Base-by-base conservation (phyloP, 2,888 invertebrate genomes). In the Tridacna gigas region DNA sequence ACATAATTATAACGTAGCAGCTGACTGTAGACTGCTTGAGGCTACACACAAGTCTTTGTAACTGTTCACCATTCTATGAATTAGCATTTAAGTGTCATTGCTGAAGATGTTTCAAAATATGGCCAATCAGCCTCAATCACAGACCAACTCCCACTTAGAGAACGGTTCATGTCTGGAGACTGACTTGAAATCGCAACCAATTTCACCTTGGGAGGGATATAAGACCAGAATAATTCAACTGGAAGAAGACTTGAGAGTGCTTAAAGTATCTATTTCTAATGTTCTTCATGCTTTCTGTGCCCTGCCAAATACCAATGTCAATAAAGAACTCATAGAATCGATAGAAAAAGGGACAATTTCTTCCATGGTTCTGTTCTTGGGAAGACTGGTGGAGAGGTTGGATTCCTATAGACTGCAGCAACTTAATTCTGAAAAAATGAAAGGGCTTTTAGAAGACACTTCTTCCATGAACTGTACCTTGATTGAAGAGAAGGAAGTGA, bases 401-500 rank as follows among this genome's bases (percentile, higher is more conserved):
- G 67, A 67, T 37, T n/a, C n/a, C n/a, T 67, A 67, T 45, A 67
- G 67, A 67, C 3, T 67, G 3, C 67, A 67, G 67, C 45, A 67
- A 37, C 45, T 45, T 45, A 45, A 67, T 37, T 37, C 12, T 45
- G 28, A 67, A n/a, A 45, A 67, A 28, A 67, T 67, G 67, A 67
- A 45, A 67, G 67, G 37, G n/a, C 45, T 67, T 15, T 11, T 67
- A 9, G 67, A 67, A 37, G 67, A 67, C 22, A 67, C 67, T 3
- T 67, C 67, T 4, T 45, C 37, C n/a, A 67, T 45, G 45, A 67
- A 67, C 67, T 45, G 67, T 67, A 67, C 45, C 4, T 67, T 67
- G 67, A 67, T 67, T 67, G 37, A 45, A 67, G 67, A 67, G 45
- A 67, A 67, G n/a, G 67, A 67, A 18, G 45, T 67, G 67, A 67